Evolutionary conservation across 2,888 invertebrate genomes (phyloP).

Genomic region (Halictus ligatus): DNA sequence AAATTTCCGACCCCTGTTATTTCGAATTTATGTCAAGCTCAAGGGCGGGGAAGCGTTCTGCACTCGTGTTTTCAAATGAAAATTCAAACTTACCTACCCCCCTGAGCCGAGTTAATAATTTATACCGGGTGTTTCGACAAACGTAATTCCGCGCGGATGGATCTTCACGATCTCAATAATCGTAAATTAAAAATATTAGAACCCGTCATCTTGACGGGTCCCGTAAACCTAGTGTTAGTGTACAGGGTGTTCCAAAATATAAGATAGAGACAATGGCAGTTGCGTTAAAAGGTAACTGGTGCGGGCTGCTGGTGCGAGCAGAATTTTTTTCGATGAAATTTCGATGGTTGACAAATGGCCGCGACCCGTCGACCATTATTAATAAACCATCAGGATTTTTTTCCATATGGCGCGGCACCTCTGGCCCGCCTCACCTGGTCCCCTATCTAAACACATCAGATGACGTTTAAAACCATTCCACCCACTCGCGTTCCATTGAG

Average conservation of each 20-base stretch:
- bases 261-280: not conserved
- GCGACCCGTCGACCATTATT: conserved; percentile 25
- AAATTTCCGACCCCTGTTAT: not conserved
- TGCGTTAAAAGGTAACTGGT: not conserved
- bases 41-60: not conserved
- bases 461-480: conserved; percentile 34
- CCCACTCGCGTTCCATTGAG: conserved; percentile 1
- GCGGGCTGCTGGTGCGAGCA: too few relatives aligned
- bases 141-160: too few relatives aligned
- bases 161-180: too few relatives aligned
- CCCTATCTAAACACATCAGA: conserved; percentile 47
- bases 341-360: conserved; percentile 26
- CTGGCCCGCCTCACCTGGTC: conserved; percentile 49
- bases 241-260: not conserved
- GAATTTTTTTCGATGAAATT: not conserved
- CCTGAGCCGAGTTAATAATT: not conserved
- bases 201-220: too few relatives aligned
- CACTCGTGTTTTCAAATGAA: not conserved
- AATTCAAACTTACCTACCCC: not conserved
- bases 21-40: not conserved
- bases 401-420: conserved; percentile 48
- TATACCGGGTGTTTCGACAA: not conserved
- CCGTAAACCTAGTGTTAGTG: too few relatives aligned
- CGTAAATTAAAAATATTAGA: too few relatives aligned
- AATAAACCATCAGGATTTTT: conserved; percentile 49